Evolutionary conservation across 2,797 vertebrate genomes (phyloP).

Genomic region (Lagocephalus sceleratus): DNA sequence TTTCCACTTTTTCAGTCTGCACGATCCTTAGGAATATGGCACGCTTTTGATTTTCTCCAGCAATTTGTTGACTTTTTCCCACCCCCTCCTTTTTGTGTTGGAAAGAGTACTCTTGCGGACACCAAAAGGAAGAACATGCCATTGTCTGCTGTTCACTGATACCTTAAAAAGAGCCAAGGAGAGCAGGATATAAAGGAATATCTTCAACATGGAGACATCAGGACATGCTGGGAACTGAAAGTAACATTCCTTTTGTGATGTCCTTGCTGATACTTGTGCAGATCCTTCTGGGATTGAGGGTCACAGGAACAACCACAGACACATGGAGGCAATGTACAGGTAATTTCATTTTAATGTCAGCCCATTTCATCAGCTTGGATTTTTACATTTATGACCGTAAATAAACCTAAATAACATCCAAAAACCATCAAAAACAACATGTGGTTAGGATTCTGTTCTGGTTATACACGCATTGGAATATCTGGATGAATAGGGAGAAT

Average conservation of each 20-base stretch:
- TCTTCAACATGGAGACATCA: conserved; percentile 48
- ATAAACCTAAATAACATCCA: background rate
- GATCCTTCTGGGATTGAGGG: conserved; percentile 58
- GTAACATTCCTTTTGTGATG: conserved; percentile 49
- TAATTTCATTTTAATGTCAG: conserved; percentile 24
- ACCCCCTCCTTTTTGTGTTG: conserved; percentile 8
- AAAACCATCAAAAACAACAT: background rate
- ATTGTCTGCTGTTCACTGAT: conserved; percentile 11
- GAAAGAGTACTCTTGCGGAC: conserved; percentile 18
- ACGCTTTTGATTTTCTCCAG: conserved; percentile 5
- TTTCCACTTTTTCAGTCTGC: conserved; percentile 6
- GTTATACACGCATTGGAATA: conserved; percentile 18
- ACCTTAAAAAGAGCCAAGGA: conserved; percentile 25
- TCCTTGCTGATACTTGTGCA: conserved; percentile 47
- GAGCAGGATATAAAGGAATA: conserved; percentile 5
- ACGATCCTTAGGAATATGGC: conserved; percentile 9
- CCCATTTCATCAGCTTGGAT: background rate
- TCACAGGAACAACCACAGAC: conserved; percentile 41
- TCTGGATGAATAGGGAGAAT: conserved; percentile 8
- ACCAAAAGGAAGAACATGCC: conserved; percentile 17
- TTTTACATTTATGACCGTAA: too few species aligned
- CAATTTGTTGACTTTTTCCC: background rate
- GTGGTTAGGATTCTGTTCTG: background rate
- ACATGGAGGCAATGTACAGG: conserved; percentile 71
- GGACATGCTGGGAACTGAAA: conserved; percentile 42